phyloP scores from a whole-genome alignment of 2,113 vertebrate genomes.

The Embiotoca jacksoni region DNA sequence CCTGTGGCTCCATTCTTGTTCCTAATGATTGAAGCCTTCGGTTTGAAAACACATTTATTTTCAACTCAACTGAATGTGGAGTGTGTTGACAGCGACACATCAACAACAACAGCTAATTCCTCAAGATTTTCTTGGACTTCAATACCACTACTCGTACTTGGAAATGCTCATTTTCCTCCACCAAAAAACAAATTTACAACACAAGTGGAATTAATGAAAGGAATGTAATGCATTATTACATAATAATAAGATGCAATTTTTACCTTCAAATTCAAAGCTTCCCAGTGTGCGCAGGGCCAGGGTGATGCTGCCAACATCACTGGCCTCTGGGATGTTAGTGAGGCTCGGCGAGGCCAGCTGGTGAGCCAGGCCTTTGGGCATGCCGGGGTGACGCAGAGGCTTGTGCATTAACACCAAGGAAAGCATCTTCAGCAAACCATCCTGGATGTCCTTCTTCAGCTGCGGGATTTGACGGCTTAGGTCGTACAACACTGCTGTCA shows the following conservation, averaged over 20 bases:
- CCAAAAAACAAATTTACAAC: no score
- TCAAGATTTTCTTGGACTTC: no score
- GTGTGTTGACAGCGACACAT: no score
- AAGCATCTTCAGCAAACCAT: slow-evolving; percentile 98
- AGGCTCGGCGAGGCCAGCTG: slow-evolving; percentile 97
- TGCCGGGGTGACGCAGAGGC: slow-evolving; percentile 95
- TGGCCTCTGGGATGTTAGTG: slow-evolving; percentile 95
- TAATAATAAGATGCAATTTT: neutral
- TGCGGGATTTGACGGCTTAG: slow-evolving; percentile 97
- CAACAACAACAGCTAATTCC: no score
- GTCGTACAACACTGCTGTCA: slow-evolving; percentile 97
- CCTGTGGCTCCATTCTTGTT: neutral
- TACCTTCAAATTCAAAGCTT: slow-evolving; percentile 99
- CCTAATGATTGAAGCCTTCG: neutral
- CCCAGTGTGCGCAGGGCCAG: slow-evolving; percentile 95
- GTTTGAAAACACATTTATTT: neutral
- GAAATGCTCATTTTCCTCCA: no score
- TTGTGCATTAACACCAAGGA: slow-evolving; percentile 99
- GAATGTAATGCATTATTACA: no score
- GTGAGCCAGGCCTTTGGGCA: slow-evolving; percentile 97
- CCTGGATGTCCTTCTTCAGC: slow-evolving; percentile 99
- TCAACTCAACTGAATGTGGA: neutral
- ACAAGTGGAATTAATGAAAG: no score
- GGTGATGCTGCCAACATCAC: slow-evolving; percentile 97
- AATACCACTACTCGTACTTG: no score